Conservation (phyloP, 2,888 invertebrate species). For the Leptura quadrifasciata region DNA sequence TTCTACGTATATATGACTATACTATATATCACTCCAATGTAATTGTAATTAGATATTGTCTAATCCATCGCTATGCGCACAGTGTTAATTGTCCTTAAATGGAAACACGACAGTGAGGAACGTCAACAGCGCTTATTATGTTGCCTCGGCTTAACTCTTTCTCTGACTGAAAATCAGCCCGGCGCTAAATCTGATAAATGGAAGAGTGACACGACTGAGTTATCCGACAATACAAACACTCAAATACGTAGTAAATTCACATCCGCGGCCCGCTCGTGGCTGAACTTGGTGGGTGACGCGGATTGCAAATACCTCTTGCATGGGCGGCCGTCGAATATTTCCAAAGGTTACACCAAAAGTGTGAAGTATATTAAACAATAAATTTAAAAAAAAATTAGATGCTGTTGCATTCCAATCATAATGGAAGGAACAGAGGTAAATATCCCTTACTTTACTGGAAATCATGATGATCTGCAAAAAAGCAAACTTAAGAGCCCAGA, state of each 20-base stretch:
- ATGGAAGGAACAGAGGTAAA: too few relatives aligned
- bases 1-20: not conserved
- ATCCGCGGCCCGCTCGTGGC: conserved; percentile 61
- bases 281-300: conserved; percentile 19
- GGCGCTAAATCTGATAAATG: conserved; percentile 70
- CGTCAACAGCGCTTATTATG: conserved; percentile 20
- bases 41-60: not conserved
- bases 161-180: conserved; percentile 28
- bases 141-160: conserved; percentile 26
- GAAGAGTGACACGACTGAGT: conserved; percentile 72
- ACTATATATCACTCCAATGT: too few relatives aligned
- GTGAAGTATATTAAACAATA: too few relatives aligned
- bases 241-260: conserved; percentile 73
- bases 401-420: too few relatives aligned
- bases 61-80: not conserved
- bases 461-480: too few relatives aligned
- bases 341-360: not conserved
- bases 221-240: conserved; percentile 74
- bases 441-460: too few relatives aligned
- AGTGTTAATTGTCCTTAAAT: conserved; percentile 27
- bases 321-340: conserved; percentile 14
- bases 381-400: too few relatives aligned
- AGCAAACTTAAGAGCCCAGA: too few relatives aligned
- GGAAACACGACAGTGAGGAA: not conserved
- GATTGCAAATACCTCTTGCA: conserved; percentile 24